phyloP scores from a whole-genome alignment of 2,888 invertebrate species.

The Chloromyia formosa region DNA sequence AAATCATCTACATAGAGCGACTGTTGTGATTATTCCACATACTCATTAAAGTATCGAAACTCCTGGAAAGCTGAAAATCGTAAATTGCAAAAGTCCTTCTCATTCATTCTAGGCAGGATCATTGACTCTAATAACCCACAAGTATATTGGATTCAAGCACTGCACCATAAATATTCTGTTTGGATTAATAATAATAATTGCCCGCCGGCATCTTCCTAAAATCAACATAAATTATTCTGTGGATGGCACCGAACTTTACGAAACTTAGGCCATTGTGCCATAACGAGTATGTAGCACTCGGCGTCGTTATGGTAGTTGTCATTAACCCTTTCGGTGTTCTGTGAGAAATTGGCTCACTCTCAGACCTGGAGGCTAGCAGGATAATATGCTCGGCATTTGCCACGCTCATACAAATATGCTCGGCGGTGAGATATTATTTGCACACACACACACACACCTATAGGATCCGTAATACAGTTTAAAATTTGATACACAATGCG shows the following conservation, averaged over 20 bases:
- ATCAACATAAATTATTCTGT: conserved; percentile 1
- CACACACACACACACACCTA: background rate
- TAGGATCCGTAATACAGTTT: background rate
- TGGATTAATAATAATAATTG: background rate
- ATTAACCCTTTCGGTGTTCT: background rate
- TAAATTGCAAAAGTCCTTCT: too few species aligned
- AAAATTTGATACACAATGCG: background rate
- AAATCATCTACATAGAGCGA: too few species aligned
- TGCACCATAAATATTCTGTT: background rate
- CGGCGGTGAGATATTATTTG: background rate
- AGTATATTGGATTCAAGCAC: too few species aligned
- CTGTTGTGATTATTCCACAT: too few species aligned
- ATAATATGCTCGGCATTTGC: background rate
- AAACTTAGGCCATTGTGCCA: conserved; percentile 11
- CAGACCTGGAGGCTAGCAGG: too few species aligned
- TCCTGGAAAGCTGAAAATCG: too few species aligned
- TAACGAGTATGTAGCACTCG: background rate
- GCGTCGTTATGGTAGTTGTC: background rate
- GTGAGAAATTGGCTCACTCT: background rate
- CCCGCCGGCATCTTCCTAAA: background rate
- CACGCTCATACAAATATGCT: too few species aligned
- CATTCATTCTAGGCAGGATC: too few species aligned
- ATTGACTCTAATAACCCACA: too few species aligned
- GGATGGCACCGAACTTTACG: background rate
- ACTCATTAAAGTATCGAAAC: too few species aligned